phyloP scores from a whole-genome alignment of 2,888 invertebrate genomes.

The Drosophila subquinaria region DNA sequence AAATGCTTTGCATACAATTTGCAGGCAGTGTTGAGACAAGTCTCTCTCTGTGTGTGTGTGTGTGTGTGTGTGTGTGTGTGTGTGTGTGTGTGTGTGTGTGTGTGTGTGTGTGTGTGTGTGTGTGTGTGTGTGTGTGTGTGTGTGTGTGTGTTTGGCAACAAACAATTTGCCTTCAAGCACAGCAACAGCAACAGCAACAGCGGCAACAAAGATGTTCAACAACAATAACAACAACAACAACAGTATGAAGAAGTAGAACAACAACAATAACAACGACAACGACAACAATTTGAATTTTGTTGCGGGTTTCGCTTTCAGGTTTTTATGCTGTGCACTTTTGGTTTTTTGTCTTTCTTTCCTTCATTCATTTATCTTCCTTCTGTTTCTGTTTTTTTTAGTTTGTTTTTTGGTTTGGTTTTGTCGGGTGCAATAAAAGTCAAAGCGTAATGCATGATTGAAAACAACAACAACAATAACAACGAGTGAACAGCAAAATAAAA shows the following conservation, averaged over 20 bases:
- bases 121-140: neutral
- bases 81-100: constrained; percentile 13
- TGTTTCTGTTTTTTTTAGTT: constrained; percentile 13
- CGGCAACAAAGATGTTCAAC: constrained; percentile 57
- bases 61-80: neutral
- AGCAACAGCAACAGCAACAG: constrained; percentile 58
- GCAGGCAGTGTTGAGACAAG: constrained; percentile 67
- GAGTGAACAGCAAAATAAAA: constrained; percentile 19
- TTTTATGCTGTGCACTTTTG: constrained; percentile 34
- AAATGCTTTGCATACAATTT: constrained; percentile 58
- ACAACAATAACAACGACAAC: constrained; percentile 42
- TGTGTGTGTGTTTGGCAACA: constrained; percentile 32
- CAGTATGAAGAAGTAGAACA: constrained; percentile 16
- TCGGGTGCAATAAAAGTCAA: constrained; percentile 72
- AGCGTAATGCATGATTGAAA: constrained; percentile 77
- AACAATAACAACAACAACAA: constrained; percentile 29
- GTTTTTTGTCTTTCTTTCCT: constrained; percentile 7
- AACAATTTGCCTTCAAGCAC: constrained; percentile 61
- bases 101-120: constrained; percentile 13
- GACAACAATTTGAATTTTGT: constrained; percentile 58
- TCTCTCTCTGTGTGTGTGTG: constrained; percentile 24
- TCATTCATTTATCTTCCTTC: constrained; percentile 8
- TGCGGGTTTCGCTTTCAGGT: constrained; percentile 63
- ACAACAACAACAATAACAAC: constrained; percentile 48
- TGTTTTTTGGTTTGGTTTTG: constrained; percentile 25